A percentile compares a stretch with the other conserved stretches of the same genome.
Conservation (phyloP, 2,888 invertebrate genomes). For the Conus canariensis region DNA sequence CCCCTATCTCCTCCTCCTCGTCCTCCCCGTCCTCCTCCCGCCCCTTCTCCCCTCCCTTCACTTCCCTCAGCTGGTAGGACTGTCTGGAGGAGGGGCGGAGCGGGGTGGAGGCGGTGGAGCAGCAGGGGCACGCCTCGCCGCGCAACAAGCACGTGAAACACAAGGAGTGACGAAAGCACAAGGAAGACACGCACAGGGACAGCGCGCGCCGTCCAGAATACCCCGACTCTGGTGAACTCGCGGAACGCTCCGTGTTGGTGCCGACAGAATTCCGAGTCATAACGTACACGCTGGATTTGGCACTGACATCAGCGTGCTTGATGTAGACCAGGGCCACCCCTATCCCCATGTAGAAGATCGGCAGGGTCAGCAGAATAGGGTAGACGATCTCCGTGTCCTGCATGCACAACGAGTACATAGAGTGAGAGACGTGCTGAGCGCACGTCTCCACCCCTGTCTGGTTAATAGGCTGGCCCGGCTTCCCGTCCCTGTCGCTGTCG, state of each 20-base stretch:
- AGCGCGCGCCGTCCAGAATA: neutral
- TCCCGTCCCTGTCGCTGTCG: too few species aligned
- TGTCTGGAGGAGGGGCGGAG: slow-evolving; percentile 7
- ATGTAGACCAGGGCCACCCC: slow-evolving; percentile 34
- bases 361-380: slow-evolving; percentile 31
- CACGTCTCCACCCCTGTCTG: slow-evolving; percentile 16
- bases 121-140: neutral
- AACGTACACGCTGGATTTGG: neutral
- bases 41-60: neutral
- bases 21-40: neutral
- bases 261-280: neutral
- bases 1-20: neutral
- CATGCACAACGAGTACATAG: slow-evolving; percentile 28
- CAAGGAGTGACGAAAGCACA: neutral
- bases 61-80: slow-evolving; percentile 23
- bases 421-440: neutral
- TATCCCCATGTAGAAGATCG: slow-evolving; percentile 33
- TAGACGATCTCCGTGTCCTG: slow-evolving; percentile 25
- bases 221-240: neutral
- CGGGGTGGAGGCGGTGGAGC: neutral
- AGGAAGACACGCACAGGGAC: neutral
- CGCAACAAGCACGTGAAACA: slow-evolving; percentile 27
- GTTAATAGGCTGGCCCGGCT: neutral
- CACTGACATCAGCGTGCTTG: slow-evolving; percentile 12
- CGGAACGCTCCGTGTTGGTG: slow-evolving; percentile 24